Percentiles rank a stretch among this genome's conserved stretches.
phyloP scores from a whole-genome alignment of 2,888 invertebrate species.

The Temnothorax unifasciatus region DNA sequence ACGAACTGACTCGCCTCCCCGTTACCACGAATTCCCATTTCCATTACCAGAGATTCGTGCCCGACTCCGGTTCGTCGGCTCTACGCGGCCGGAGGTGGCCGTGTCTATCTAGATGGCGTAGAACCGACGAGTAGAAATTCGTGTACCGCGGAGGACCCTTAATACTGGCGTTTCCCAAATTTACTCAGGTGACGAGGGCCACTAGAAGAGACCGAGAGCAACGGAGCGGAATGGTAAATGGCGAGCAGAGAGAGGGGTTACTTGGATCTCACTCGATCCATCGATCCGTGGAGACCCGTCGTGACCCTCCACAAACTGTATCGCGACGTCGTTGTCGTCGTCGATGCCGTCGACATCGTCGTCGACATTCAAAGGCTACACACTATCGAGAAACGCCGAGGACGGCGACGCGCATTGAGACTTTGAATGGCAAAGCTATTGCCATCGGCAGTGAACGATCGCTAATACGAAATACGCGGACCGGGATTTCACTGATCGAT shows the following conservation, averaged over 20 bases:
- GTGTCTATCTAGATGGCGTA: conserved; percentile 48
- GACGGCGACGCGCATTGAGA: conserved; percentile 62
- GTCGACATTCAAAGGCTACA: conserved; percentile 75
- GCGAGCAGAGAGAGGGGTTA: conserved; percentile 34
- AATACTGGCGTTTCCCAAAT: conserved; percentile 72
- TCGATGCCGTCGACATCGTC: conserved; percentile 64
- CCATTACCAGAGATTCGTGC: conserved; percentile 72
- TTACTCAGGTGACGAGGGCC: conserved; percentile 75
- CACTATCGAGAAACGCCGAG: conserved; percentile 58
- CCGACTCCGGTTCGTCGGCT: conserved; percentile 52
- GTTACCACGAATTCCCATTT: conserved; percentile 77
- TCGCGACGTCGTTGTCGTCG: conserved; percentile 10
- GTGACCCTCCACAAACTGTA: conserved; percentile 1
- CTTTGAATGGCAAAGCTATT: conserved; percentile 66
- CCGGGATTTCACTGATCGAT: conserved; percentile 41
- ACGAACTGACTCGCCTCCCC: conserved; percentile 56
- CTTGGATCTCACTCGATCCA: conserved; percentile 71
- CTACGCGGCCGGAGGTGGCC: conserved; percentile 22
- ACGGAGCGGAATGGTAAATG: conserved; percentile 39
- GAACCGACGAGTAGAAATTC: conserved; percentile 77
- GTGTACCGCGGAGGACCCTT: conserved; percentile 71
- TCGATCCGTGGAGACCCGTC: conserved; percentile 72
- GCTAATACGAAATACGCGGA: background rate
- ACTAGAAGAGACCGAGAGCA: conserved; percentile 43
- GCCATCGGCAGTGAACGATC: conserved; percentile 32